Evolutionary conservation across 2,888 invertebrate species (phyloP).

Genomic region (Caenorhabditis drosophilae): DNA sequence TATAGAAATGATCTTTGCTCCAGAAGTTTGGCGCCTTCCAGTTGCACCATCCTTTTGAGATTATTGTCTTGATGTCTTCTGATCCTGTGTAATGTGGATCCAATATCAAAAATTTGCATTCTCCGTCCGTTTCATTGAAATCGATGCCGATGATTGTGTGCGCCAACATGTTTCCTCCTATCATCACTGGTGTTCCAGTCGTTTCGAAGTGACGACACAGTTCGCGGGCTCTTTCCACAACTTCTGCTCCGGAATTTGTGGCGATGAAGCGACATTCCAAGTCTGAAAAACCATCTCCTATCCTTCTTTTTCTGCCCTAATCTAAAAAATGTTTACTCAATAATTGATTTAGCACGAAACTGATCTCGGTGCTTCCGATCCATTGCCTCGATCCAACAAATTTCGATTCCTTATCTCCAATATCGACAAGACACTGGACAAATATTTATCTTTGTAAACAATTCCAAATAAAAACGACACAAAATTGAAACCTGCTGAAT

Average conservation of each 20-base stretch:
- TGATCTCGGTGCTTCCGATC: conserved; percentile 98
- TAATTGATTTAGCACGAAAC: conserved; percentile 78
- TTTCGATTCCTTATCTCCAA: conserved; percentile 84
- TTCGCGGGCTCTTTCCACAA: conserved; percentile 79
- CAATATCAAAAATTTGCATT: conserved; percentile 88
- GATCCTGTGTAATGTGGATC: conserved; percentile 93
- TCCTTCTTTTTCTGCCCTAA: no score
- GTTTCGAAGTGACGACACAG: conserved; percentile 87
- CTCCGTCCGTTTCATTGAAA: conserved; percentile 81
- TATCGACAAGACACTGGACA: conserved; percentile 83
- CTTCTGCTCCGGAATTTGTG: conserved; percentile 84
- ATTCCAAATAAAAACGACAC: no score
- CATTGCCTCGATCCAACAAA: conserved; percentile 89
- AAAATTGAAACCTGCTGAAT: conserved; percentile 80
- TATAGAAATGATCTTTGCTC: conserved; percentile 90
- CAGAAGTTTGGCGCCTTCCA: conserved; percentile 96
- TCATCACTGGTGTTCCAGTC: conserved; percentile 96
- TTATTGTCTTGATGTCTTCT: conserved; percentile 52
- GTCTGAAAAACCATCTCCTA: conserved; percentile 13
- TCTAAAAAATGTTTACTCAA: conserved; percentile 30
- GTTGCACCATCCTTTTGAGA: conserved; percentile 77
- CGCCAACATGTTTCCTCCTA: conserved; percentile 94
- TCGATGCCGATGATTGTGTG: conserved; percentile 96
- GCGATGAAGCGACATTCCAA: conserved; percentile 78
- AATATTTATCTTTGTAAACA: neutral